Evolutionary conservation across 2,888 invertebrate species (phyloP).

Genomic region (Pomacea canaliculata): DNA sequence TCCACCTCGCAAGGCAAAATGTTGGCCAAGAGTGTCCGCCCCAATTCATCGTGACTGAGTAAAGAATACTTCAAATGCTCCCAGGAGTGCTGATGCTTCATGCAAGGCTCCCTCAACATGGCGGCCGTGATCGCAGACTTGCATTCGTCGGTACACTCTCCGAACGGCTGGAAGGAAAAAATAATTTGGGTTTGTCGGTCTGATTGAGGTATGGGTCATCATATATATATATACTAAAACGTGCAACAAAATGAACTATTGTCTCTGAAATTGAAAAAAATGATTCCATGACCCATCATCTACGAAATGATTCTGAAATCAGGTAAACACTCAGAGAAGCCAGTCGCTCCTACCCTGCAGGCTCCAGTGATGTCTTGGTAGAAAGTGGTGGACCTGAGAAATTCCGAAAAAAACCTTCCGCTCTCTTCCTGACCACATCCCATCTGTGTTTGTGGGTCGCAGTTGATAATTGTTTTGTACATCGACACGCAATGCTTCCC

Average conservation of each 20-base stretch:
- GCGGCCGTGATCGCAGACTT: not conserved
- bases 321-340: not conserved
- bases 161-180: not conserved
- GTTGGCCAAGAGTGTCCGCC: not conserved
- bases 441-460: not conserved
- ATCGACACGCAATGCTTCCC: constrained; percentile 4
- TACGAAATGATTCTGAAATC: too few relatives aligned
- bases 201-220: not conserved
- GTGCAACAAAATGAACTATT: not conserved
- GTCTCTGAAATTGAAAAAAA: too few relatives aligned
- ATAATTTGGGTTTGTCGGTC: not conserved
- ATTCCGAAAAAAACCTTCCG: not conserved
- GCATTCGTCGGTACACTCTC: not conserved
- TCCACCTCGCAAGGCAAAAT: not conserved
- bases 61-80: not conserved
- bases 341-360: not conserved
- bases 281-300: not conserved
- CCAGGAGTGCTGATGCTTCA: not conserved
- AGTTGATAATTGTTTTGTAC: not conserved
- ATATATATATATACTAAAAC: not conserved
- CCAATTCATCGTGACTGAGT: not conserved
- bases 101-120: not conserved
- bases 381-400: not conserved
- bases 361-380: not conserved
- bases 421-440: not conserved